Evolutionary conservation across 2,888 invertebrate genomes (phyloP).

Genomic region (Yponomeuta cagnagella): DNA sequence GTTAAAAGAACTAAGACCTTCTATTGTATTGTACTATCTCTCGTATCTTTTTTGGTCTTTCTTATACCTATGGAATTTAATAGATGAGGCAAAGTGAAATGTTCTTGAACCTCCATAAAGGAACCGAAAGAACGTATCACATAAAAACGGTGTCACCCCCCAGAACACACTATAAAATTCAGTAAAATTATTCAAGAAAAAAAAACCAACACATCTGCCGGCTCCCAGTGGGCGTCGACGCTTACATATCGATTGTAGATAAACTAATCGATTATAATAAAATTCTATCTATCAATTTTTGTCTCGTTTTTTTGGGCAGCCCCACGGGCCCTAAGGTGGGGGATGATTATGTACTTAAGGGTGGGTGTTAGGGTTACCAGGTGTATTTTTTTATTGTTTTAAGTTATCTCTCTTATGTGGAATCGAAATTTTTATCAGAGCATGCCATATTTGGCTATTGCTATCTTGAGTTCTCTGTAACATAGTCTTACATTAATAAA

Average conservation of each 20-base stretch:
- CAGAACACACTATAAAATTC: neutral
- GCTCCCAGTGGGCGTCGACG: slow-evolving; percentile 5
- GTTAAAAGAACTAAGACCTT: too few species aligned
- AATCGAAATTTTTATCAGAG: neutral
- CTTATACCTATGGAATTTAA: too few species aligned
- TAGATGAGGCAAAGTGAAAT: neutral
- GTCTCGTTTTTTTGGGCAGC: neutral
- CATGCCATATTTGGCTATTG: too few species aligned
- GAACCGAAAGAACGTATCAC: neutral
- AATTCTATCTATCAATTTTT: slow-evolving; percentile 13
- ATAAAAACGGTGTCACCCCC: neutral
- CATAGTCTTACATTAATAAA: too few species aligned
- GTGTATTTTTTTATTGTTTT: neutral
- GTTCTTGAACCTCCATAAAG: neutral
- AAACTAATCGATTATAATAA: slow-evolving; percentile 16
- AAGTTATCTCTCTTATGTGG: neutral
- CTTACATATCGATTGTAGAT: slow-evolving; percentile 15
- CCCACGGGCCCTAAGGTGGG: neutral
- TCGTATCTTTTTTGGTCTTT: too few species aligned
- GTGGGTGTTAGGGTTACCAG: neutral
- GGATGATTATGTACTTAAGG: slow-evolving; percentile 12
- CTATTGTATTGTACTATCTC: too few species aligned
- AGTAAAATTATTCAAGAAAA: neutral
- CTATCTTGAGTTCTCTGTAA: too few species aligned
- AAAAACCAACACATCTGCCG: slow-evolving; percentile 9